A percentile compares a stretch with the other conserved stretches of the same genome.
These are phyloP conservation scores for Psilanteris sp. DNA, from an alignment of 1,140 invertebrate species.

Conservation along the genomic window DNA sequence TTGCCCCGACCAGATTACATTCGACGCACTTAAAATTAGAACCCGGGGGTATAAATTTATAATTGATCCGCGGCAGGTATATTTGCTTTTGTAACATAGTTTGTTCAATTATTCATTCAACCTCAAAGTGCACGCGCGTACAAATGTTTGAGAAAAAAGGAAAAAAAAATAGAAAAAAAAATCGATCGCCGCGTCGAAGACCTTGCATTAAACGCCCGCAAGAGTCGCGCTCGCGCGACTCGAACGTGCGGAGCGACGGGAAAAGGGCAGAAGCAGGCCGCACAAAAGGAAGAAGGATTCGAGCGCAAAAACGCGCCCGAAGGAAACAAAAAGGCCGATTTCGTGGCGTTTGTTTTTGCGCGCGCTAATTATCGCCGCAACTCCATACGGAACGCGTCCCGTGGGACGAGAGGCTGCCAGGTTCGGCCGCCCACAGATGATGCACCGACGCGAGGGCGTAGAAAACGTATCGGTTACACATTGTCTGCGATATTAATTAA, in stretches of 20 bases:
- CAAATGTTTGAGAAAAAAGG: constrained; percentile 45
- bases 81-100: constrained; percentile 37
- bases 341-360: constrained; percentile 60
- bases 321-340: constrained; percentile 52
- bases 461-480: constrained; percentile 66
- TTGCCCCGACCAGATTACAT: no score
- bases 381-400: constrained; percentile 66
- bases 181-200: constrained; percentile 41
- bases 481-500: constrained; percentile 70
- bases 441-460: constrained; percentile 64
- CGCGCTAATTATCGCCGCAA: constrained; percentile 66
- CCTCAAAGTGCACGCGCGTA: constrained; percentile 7
- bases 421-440: constrained; percentile 51
- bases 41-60: constrained; percentile 7
- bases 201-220: constrained; percentile 21
- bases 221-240: no score
- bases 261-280: constrained; percentile 1
- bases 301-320: no score
- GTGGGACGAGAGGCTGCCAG: constrained; percentile 49
- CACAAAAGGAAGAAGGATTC: no score
- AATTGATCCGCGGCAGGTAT: constrained; percentile 25
- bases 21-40: no score
- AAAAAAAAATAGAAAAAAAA: constrained; percentile 21
- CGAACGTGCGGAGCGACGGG: constrained; percentile 1
- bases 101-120: constrained; percentile 41